Evolutionary conservation across 1,140 invertebrate species (phyloP), one percentile per base, ranked within the genome.

Genomic region (Drosophila parvula): DNA sequence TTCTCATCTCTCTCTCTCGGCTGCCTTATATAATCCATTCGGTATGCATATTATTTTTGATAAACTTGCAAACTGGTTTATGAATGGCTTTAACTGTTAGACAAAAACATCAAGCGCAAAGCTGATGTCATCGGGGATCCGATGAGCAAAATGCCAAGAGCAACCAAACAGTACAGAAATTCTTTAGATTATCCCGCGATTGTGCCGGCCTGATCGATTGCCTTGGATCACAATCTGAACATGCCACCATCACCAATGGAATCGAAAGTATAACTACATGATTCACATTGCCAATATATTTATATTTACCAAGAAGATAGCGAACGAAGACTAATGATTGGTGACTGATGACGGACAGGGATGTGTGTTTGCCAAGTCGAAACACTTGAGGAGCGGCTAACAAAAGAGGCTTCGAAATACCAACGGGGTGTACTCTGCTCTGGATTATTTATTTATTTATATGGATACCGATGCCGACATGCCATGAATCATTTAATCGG

Each of bases 31-130:
- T 67, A 69, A 69, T n/a, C 32, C 30, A 38, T 34, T 22, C 36
- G 68, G 51, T 18, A 58, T 71, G 74, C 65, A 86, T 81, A 80
- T 75, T 74, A 74, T 64, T 64, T 79, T 73, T 79, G 74, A 70
- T 81, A 74, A 84, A 70, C 61, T 63, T 44, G 38, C 47, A 51
- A 64, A 56, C 65, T 68, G 47, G 73, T 80, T 81, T 85, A 79
- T 83, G 76, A 83, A 83, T 79, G 73, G 55, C 76, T 64, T 83
- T 53, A 76, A 83, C 80, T 83, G 76, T 82, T 76, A 48, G 36
- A 40, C 56, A 53, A 48, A 48, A 41, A 32, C 38, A 14, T 41
- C 47, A 18, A 22, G 45, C 40, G 14, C 22, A 16, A 16, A 16
- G 65, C 65, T 77, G 74, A 77, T 77, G 74, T 77, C 74, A 76